Conservation (phyloP, 2,888 invertebrate species). For the Melipona beecheii region DNA sequence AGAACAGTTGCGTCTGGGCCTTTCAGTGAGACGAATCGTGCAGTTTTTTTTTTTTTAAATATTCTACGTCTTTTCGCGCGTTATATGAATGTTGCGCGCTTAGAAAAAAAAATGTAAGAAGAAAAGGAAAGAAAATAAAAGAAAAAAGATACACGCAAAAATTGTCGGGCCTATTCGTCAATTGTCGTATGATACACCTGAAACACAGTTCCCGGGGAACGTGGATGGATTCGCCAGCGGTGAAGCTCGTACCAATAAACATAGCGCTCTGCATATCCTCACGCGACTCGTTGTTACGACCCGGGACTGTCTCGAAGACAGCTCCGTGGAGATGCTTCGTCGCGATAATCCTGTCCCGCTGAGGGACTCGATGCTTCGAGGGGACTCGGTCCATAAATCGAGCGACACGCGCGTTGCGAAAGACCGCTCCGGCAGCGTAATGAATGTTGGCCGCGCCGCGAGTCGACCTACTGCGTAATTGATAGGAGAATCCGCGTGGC, state of each 20-base stretch:
- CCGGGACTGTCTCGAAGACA: conserved; percentile 34
- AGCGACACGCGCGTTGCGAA: conserved; percentile 65
- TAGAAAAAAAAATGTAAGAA: no score
- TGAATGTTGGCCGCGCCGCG: conserved; percentile 60
- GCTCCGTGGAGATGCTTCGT: conserved; percentile 55
- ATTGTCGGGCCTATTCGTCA: no score
- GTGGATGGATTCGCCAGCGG: conserved; percentile 1
- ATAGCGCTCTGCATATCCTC: conserved; percentile 4
- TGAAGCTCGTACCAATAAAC: conserved; percentile 27
- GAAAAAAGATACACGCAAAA: no score
- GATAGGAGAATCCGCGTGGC: conserved; percentile 64
- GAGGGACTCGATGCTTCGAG: conserved; percentile 42
- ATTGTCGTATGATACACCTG: conserved; percentile 6
- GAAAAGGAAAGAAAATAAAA: no score
- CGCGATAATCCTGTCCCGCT: conserved; percentile 64
- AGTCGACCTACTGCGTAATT: conserved; percentile 68
- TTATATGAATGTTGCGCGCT: no score
- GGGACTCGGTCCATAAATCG: conserved; percentile 65
- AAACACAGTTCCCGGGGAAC: not conserved
- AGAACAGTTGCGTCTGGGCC: no score
- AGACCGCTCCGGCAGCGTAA: conserved; percentile 54
- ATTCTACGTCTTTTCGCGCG: no score
- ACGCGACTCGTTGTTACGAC: not conserved
- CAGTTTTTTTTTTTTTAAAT: no score
- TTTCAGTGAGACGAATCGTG: no score